Percentiles rank a stretch among this genome's conserved stretches.
Conservation (phyloP, 2,888 invertebrate species). For the Malthinus seriepunctatus region DNA sequence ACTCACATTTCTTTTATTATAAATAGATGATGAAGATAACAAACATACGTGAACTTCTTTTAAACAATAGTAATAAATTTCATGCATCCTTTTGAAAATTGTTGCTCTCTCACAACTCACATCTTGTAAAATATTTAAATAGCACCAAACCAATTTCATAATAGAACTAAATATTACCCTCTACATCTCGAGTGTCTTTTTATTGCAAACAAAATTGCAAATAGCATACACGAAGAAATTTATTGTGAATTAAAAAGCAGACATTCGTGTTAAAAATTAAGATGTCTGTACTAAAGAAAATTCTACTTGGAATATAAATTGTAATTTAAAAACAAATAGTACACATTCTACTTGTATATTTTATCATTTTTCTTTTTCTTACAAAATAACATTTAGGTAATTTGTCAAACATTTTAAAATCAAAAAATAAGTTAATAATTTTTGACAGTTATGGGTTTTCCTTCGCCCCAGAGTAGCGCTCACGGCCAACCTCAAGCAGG, state of each 20-base stretch:
- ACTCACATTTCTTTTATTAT: no score
- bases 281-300: background rate
- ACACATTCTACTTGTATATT: background rate
- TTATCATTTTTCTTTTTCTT: background rate
- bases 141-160: conserved; percentile 4
- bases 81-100: background rate
- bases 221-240: background rate
- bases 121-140: background rate
- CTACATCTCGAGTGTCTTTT: background rate
- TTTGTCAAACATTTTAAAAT: background rate
- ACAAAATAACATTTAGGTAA: background rate
- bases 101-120: background rate
- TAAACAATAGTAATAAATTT: conserved; percentile 1
- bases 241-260: conserved; percentile 5
- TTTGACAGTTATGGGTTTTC: conserved; percentile 52
- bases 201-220: background rate
- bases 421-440: conserved; percentile 1
- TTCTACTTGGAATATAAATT: conserved; percentile 1
- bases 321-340: background rate
- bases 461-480: conserved; percentile 61
- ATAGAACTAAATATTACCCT: conserved; percentile 1
- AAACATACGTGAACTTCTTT: background rate
- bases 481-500: conserved; percentile 59
- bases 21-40: no score
- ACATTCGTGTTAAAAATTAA: conserved; percentile 4